These are phyloP conservation scores for Psittacula echo DNA, from an alignment of 2,797 vertebrate genomes.

Conservation along the genomic window DNA sequence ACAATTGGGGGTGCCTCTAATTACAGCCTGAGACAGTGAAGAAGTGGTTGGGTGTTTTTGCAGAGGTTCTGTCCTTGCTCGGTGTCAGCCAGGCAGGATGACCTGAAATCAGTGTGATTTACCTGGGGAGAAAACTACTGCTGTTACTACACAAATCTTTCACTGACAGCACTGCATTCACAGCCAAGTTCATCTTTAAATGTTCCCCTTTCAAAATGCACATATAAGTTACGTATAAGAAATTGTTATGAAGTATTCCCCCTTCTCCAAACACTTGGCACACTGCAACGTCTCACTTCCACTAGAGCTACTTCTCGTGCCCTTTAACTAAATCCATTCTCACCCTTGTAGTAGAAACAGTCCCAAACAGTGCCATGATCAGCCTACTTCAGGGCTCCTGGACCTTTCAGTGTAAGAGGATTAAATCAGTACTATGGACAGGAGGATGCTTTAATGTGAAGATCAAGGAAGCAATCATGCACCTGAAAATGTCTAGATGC, in stretches of 20 bases:
- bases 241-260: rapidly evolving
- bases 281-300: rapidly evolving
- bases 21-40: background rate
- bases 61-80: background rate
- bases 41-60: background rate
- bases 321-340: background rate
- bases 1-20: background rate
- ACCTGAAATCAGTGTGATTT: rapidly evolving
- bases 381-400: background rate
- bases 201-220: background rate
- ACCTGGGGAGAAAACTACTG: background rate
- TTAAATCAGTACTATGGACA: background rate
- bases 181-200: background rate
- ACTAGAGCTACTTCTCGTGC: background rate
- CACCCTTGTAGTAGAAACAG: background rate
- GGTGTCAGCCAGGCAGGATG: rapidly evolving
- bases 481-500: background rate
- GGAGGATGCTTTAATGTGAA: background rate
- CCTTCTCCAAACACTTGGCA: background rate
- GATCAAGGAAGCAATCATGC: background rate
- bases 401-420: background rate
- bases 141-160: rapidly evolving
- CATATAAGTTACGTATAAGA: rapidly evolving
- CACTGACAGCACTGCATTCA: rapidly evolving
- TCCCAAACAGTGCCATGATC: background rate